Evolutionary conservation across 2,113 vertebrate species (phyloP).

Genomic region (Ictidomys tridecemlineatus): DNA sequence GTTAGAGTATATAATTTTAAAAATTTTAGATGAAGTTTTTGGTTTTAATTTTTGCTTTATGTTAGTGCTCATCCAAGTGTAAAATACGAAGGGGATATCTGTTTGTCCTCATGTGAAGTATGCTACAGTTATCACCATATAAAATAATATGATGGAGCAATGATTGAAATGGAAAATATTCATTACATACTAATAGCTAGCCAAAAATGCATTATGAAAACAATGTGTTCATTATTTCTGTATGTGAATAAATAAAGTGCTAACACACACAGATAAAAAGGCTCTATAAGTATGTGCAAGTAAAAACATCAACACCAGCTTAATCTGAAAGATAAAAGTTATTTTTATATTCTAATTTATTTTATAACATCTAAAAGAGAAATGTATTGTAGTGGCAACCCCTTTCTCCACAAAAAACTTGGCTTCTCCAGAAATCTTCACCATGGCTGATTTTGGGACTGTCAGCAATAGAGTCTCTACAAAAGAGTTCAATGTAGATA

Average conservation of each 20-base stretch:
- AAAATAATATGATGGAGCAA: background rate
- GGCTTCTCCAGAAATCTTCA: too few species aligned
- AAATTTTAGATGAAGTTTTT: background rate
- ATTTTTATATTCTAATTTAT: background rate
- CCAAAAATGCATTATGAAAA: background rate
- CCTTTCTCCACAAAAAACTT: too few species aligned
- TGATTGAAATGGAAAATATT: background rate
- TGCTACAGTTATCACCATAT: background rate
- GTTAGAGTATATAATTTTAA: background rate
- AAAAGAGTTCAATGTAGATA: too few species aligned
- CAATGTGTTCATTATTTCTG: background rate
- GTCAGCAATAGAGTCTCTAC: too few species aligned
- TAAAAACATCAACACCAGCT: background rate
- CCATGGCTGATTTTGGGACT: too few species aligned
- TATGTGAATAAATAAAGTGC: background rate
- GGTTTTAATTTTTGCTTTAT: background rate
- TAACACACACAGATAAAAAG: background rate
- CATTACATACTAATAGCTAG: background rate
- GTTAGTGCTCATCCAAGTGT: background rate
- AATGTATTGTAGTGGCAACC: background rate
- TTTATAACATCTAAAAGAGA: background rate
- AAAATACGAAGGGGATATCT: background rate
- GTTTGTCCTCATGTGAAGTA: background rate
- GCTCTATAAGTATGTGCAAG: background rate
- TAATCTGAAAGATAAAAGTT: background rate